phyloP scores from a whole-genome alignment of 1,140 invertebrate genomes.

The Atopsyche davidsoni region DNA sequence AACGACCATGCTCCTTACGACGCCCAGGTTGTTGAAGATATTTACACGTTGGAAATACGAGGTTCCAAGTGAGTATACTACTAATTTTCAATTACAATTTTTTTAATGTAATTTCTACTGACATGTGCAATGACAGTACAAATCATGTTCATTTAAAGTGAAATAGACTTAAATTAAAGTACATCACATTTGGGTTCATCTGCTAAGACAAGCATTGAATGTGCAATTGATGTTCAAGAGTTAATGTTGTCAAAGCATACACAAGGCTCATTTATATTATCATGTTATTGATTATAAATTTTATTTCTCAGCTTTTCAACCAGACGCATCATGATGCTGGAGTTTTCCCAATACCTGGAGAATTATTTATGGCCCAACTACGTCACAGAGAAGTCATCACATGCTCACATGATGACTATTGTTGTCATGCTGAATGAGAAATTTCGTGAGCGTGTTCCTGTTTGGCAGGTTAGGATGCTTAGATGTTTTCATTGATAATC shows the following conservation, averaged over 20 bases:
- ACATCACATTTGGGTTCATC: no score
- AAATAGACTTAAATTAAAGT: no score
- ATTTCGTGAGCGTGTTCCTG: slow-evolving; percentile 90
- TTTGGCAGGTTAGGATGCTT: slow-evolving; percentile 76
- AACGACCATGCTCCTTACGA: slow-evolving; percentile 65
- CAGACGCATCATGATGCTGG: slow-evolving; percentile 87
- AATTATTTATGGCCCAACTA: slow-evolving; percentile 98
- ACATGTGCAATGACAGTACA: no score
- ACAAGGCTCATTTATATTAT: no score
- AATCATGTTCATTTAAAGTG: no score
- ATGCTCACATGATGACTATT: slow-evolving; percentile 89
- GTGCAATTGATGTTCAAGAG: no score
- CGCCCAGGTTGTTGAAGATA: slow-evolving; percentile 69
- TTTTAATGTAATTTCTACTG: no score
- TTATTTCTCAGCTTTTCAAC: slow-evolving; percentile 65
- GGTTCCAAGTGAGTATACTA: slow-evolving; percentile 53
- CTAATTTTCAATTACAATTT: slow-evolving; percentile 12
- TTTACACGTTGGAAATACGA: slow-evolving; percentile 75
- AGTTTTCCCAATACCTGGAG: slow-evolving; percentile 96
- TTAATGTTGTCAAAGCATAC: no score
- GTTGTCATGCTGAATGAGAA: slow-evolving; percentile 98
- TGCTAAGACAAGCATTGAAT: no score
- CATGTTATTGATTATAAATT: slow-evolving; percentile 11
- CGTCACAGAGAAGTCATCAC: slow-evolving; percentile 56
- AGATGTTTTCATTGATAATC: no score